Conservation (phyloP, 2,797 vertebrate genomes). For the Rachycentron canadum region DNA sequence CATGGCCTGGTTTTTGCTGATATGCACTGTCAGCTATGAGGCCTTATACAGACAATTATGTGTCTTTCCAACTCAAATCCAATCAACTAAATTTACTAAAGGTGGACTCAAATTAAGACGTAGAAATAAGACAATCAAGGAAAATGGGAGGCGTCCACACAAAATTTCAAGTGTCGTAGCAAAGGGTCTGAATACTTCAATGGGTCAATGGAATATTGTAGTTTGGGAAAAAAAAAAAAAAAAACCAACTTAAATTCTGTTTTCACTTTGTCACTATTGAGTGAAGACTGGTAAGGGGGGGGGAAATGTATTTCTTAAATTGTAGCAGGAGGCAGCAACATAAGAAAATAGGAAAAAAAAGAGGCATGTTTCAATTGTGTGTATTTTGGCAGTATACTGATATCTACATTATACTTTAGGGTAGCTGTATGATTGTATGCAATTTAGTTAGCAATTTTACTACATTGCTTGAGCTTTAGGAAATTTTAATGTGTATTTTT, state of each 20-base stretch:
- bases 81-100: too few relatives aligned
- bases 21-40: too few relatives aligned
- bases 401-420: background rate
- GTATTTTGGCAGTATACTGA: too few relatives aligned
- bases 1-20: background rate
- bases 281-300: too few relatives aligned
- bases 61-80: background rate
- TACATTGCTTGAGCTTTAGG: background rate
- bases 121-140: background rate
- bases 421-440: background rate
- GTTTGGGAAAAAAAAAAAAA: too few relatives aligned
- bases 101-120: background rate
- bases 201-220: too few relatives aligned
- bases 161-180: background rate
- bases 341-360: too few relatives aligned
- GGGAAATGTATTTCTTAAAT: too few relatives aligned
- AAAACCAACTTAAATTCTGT: too few relatives aligned
- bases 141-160: background rate
- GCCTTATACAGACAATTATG: too few relatives aligned
- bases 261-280: too few relatives aligned
- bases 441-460: background rate
- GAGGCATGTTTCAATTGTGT: conserved; percentile 7
- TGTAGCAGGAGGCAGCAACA: too few relatives aligned
- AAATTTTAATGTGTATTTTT: background rate
- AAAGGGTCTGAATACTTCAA: background rate